A percentile compares a stretch with the other conserved stretches of the same genome.
phyloP scores from a whole-genome alignment of 2,113 vertebrate species.

The Zapus hudsonius region DNA sequence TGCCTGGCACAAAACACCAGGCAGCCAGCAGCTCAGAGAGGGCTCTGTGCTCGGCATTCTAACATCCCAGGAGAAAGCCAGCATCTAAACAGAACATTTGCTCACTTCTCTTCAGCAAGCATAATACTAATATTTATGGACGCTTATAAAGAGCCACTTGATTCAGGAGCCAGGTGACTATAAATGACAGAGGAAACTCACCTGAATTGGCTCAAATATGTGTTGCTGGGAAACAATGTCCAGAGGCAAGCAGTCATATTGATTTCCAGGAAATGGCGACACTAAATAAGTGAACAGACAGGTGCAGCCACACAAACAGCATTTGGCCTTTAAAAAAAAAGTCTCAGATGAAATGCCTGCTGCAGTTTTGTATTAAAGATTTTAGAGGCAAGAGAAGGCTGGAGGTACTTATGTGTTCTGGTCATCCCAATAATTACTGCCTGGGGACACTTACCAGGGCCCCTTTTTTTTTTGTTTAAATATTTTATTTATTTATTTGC shows the following conservation, averaged over 20 bases:
- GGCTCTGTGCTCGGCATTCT: constrained; percentile 21
- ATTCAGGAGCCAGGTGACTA: constrained; percentile 70
- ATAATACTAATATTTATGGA: constrained; percentile 59
- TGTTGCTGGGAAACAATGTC: constrained; percentile 83
- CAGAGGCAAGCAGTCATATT: constrained; percentile 73
- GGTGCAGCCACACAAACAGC: constrained; percentile 69
- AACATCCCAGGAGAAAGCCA: constrained; percentile 50
- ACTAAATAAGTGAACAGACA: constrained; percentile 57
- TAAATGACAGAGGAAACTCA: constrained; percentile 77
- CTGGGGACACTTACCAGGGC: not conserved
- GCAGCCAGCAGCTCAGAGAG: not conserved
- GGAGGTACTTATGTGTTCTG: not conserved
- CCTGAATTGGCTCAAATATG: constrained; percentile 71
- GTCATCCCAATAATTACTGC: not conserved
- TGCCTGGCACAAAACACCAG: not conserved
- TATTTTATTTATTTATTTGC: too few species aligned
- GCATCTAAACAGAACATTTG: constrained; percentile 46
- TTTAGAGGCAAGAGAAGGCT: constrained; percentile 17
- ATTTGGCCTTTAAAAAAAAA: not conserved
- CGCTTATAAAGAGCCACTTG: constrained; percentile 80
- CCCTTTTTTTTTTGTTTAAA: too few species aligned
- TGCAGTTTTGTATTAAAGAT: not conserved
- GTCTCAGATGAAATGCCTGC: not conserved
- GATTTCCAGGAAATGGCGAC: constrained; percentile 63
- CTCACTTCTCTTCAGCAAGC: constrained; percentile 66